Conservation (phyloP, 2,888 invertebrate genomes). For the Protophormia terraenovae region DNA sequence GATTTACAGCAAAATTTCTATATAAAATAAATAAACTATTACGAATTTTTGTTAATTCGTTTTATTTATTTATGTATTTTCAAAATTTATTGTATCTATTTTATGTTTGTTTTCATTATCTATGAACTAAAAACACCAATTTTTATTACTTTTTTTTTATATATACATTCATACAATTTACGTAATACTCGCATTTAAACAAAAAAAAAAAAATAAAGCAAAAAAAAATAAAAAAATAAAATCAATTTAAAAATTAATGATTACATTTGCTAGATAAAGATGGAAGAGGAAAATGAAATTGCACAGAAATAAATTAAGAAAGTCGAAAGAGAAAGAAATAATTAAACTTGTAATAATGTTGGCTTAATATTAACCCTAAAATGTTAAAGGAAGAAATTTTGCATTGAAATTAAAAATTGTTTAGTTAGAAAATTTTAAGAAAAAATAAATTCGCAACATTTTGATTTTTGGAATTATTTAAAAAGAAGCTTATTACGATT, state of each 20-base stretch:
- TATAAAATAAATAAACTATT: conserved; percentile 21
- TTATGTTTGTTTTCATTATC: conserved; percentile 61
- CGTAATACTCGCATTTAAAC: conserved; percentile 34
- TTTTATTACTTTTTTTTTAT: conserved; percentile 41
- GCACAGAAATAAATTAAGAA: conserved; percentile 28
- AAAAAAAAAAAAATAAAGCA: neutral
- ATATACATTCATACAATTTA: conserved; percentile 38
- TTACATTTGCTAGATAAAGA: conserved; percentile 21
- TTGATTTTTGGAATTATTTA: too few species aligned
- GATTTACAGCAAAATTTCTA: conserved; percentile 25
- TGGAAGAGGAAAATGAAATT: conserved; percentile 47
- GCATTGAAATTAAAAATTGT: neutral
- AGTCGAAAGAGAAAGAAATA: conserved; percentile 21
- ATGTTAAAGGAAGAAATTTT: neutral
- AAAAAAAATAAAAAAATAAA: neutral
- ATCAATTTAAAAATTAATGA: conserved; percentile 48
- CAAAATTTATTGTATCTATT: conserved; percentile 16
- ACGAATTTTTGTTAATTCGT: neutral
- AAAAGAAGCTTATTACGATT: too few species aligned
- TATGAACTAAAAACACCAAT: conserved; percentile 61
- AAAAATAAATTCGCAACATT: too few species aligned
- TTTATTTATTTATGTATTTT: neutral
- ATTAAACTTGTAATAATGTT: neutral
- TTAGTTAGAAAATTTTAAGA: too few species aligned
- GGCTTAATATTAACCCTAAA: neutral